Evolutionary conservation across 2,888 invertebrate genomes (phyloP), one percentile per base, ranked within the genome.

Genomic region (Aporophyla nigra): DNA sequence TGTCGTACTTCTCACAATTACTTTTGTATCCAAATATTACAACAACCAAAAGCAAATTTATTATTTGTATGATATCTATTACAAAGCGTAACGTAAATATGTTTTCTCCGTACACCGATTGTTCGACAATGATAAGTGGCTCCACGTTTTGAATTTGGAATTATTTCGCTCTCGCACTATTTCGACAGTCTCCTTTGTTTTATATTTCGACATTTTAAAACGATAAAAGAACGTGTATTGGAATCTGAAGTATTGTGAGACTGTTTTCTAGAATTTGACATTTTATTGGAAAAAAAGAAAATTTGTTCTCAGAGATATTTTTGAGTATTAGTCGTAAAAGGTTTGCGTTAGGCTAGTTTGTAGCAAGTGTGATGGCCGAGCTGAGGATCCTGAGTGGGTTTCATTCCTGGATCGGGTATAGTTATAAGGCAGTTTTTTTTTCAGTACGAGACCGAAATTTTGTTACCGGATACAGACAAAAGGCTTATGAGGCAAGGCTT

Each of bases 141-240:
- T 73, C 40, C 70, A 10, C 70, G 71, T 72, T 85, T 71, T 73
- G 78, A 85, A 87, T 85, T 72, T 62, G 21, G 78, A 81, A 78
- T 63, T 59, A 19, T 61, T 74, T 71, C 12, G 10, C 14, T 69
- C 40, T 68, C 54, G 27, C 59, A 76, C 59, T 71, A 51, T 74
- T 74, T 59, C 27, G 3, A 70, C 21, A 54, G 51, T 59, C 33
- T 51, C 14, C 40, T 62, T 84, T 77, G 65, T 73, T 76, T 80
- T 24, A n/a, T 33, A 40, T 40, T 74, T 63, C 40, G 24, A 56
- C 12, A 69, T 85, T 84, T 63, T 33, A 51, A 54, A 78, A 69
- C 68, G 58, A 75, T 73, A 74, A 73, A 59, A 56, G 33, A 61
- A 58, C 58, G 68, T 77, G 61, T 9, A 24, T 53, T 40, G 14